Percentiles rank a stretch among this genome's conserved stretches.
Evolutionary conservation across 2,113 vertebrate species (phyloP).

Genomic region (Ceuthmochares aereus): DNA sequence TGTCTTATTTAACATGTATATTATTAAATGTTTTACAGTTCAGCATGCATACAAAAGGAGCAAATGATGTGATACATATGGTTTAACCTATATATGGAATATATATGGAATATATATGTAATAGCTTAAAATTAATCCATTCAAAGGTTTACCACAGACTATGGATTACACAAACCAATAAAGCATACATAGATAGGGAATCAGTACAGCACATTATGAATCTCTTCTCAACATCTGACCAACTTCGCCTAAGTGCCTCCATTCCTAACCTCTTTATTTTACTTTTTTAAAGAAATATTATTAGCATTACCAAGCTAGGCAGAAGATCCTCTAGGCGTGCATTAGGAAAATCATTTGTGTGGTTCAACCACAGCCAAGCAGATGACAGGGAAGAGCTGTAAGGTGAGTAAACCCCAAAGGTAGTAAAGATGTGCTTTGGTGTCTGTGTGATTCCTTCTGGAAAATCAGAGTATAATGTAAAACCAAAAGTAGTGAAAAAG

Average conservation of each 20-base stretch:
- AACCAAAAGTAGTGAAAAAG: not conserved
- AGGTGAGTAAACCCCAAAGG: not conserved
- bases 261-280: not conserved
- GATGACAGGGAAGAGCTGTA: not conserved
- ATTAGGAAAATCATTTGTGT: not conserved
- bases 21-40: conserved; percentile 75
- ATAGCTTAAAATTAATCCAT: conserved; percentile 9
- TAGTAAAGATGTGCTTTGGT: not conserved
- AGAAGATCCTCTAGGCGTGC: not conserved
- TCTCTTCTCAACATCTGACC: not conserved
- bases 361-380: not conserved
- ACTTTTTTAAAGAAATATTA: not conserved
- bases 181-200: not conserved
- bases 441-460: too few relatives aligned
- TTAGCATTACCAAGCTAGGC: not conserved
- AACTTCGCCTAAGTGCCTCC: not conserved
- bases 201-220: not conserved
- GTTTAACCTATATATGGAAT: conserved; percentile 59
- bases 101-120: conserved; percentile 61
- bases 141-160: not conserved
- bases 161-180: conserved; percentile 3
- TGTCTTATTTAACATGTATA: conserved; percentile 66
- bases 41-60: conserved; percentile 63
- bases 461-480: not conserved
- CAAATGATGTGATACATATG: conserved; percentile 51